A percentile compares a stretch with the other conserved stretches of the same genome.
Evolutionary conservation across 2,113 vertebrate genomes (phyloP).

Genomic region (Cygnus atratus): DNA sequence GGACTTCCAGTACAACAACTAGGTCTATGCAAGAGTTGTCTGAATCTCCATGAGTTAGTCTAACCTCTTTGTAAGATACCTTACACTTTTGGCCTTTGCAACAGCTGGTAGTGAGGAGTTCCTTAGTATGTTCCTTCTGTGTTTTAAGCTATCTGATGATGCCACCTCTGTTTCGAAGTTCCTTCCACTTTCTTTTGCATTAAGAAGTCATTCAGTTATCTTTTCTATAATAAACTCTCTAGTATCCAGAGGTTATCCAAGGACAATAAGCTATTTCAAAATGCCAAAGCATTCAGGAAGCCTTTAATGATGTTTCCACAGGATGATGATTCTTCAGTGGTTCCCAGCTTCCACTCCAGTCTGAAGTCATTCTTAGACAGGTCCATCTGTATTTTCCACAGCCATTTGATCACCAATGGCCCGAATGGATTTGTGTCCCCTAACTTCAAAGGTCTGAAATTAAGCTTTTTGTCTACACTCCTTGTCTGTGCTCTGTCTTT

Average conservation of each 20-base stretch:
- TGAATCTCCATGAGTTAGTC: neutral
- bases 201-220: neutral
- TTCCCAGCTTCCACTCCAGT: neutral
- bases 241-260: neutral
- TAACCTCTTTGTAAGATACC: neutral
- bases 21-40: neutral
- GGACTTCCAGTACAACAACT: neutral
- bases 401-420: neutral
- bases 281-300: neutral
- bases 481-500: conserved; percentile 1
- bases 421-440: neutral
- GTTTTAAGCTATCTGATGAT: neutral
- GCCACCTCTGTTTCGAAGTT: neutral
- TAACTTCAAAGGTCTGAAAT: conserved; percentile 34
- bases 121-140: neutral
- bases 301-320: neutral
- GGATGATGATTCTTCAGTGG: neutral
- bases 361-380: neutral
- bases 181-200: neutral
- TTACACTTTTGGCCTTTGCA: neutral
- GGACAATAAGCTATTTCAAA: neutral
- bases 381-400: neutral
- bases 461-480: conserved; percentile 6
- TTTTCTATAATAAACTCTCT: neutral
- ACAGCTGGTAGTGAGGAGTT: neutral